Base-by-base conservation (phyloP, 2,888 invertebrate genomes). In the Trachelus iudaicus region DNA sequence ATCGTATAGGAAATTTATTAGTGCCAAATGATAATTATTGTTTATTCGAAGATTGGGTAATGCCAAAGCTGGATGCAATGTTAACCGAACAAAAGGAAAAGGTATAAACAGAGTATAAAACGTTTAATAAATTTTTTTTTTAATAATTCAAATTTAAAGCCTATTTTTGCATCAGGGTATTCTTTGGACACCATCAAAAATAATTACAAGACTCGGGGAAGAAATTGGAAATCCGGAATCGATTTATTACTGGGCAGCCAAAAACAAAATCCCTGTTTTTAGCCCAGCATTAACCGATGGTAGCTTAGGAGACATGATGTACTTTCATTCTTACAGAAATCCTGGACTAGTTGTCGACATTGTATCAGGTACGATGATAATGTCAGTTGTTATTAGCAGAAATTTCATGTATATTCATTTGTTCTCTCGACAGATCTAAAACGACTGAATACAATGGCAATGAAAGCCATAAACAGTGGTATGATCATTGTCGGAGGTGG, bases 1-100 rank as follows among this genome's bases (percentile, higher is more conserved):
- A 98, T 91, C 93, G 97, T 82, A 97, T 96, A 80, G 97, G 98
- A 69, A 99, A 99, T 92, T 93, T 99, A 73, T 93, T 99, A 75
- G 98, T 99, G 0, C 99, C 99, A 1, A 99, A 99, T 92, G 96
- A 98, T 87, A 99, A 99, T 92, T 99, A 99, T 91, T 99, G 99
- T 89, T 94, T 95, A 85, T 99, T 99, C 92, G 99, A 99, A 92
- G 97, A 98, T 89, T 99, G 99, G 99, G 93, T 98, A 0, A 97
- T 96, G 92, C 99, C 99, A 0, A 93, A 98, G 81, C 93, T 99
- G 4, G 97, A 99, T 89, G 94, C 96, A 90, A 96, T 99, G 96
- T 91, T 99, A 11, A 92, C 94, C 71, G 98, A 99, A 89, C 99
- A 99, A 91, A 94, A 95, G 77, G 92, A 93, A 79, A 94, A 95